Evolutionary conservation across 2,113 vertebrate species (phyloP).

Genomic region (Hyperopisus bebe): DNA sequence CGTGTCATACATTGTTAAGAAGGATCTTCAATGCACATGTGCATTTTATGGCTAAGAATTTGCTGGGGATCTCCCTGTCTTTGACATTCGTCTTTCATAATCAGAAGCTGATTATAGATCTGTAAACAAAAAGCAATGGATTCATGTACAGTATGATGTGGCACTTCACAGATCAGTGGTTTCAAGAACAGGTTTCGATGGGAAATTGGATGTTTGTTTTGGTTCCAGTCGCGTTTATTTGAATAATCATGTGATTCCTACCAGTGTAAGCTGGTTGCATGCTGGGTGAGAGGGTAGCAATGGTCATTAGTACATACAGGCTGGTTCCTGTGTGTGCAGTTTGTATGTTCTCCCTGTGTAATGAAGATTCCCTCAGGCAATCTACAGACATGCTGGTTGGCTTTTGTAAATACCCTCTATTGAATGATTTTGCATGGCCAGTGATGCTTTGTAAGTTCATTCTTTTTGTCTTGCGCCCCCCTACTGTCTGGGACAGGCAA

Average conservation of each 20-base stretch:
- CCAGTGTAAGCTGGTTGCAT: not conserved
- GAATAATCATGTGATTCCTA: not conserved
- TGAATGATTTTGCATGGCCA: not conserved
- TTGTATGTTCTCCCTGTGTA: not conserved
- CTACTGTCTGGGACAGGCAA: not conserved
- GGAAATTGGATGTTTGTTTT: not conserved
- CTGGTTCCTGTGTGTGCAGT: not conserved
- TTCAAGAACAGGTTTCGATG: not conserved
- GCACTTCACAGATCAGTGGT: not conserved
- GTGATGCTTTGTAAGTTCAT: not conserved
- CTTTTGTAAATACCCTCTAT: not conserved
- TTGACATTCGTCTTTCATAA: not conserved
- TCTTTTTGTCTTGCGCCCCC: not conserved
- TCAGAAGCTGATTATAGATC: not conserved
- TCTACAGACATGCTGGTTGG: not conserved
- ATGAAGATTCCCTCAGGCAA: not conserved
- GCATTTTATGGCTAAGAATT: conserved; percentile 25
- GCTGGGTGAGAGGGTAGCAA: not conserved
- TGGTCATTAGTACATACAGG: not conserved
- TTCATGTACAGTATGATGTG: not conserved
- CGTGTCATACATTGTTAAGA: conserved; percentile 54
- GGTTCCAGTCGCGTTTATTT: not conserved
- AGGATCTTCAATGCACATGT: conserved; percentile 47
- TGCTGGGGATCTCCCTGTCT: not conserved
- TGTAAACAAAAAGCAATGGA: not conserved